These are phyloP conservation scores for Sparus aurata DNA, from an alignment of 2,797 vertebrate genomes.

Conservation along the genomic window DNA sequence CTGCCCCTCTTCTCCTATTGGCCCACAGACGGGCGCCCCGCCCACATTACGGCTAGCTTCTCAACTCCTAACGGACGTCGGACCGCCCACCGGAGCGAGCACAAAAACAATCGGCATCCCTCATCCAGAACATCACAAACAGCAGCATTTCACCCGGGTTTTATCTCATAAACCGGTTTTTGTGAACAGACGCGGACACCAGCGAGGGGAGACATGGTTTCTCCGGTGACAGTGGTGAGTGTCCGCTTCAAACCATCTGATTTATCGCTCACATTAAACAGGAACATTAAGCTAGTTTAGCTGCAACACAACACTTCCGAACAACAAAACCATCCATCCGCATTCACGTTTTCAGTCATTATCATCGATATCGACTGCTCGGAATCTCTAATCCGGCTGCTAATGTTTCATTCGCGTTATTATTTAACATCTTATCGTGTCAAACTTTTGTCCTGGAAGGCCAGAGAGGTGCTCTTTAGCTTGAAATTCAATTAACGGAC, in stretches of 20 bases:
- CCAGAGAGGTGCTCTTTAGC: conserved; percentile 2
- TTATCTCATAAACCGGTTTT: not conserved
- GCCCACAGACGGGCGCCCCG: conserved; percentile 15
- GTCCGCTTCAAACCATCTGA: not conserved
- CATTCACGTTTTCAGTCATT: not conserved
- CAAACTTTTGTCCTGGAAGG: conserved; percentile 25
- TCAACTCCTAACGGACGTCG: conserved; percentile 64
- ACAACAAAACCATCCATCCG: not conserved
- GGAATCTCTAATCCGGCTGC: fast-evolving
- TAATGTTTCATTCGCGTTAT: not conserved
- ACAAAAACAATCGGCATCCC: conserved; percentile 86
- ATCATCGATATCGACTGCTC: not conserved
- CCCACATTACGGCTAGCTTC: conserved; percentile 38
- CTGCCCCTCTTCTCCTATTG: conserved; percentile 62
- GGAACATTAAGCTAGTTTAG: conserved; percentile 33
- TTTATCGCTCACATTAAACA: not conserved
- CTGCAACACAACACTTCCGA: conserved; percentile 25
- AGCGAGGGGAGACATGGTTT: conserved; percentile 82
- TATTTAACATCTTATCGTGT: conserved; percentile 1
- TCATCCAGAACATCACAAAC: conserved; percentile 44
- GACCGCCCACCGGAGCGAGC: conserved; percentile 76
- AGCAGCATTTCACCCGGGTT: conserved; percentile 12
- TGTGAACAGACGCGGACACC: conserved; percentile 2
- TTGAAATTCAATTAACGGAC: not conserved
- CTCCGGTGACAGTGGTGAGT: conserved; percentile 88